Percentiles rank a stretch among this genome's conserved stretches.
Evolutionary conservation across 2,113 vertebrate species (phyloP).

Genomic region (Gulo gulo): DNA sequence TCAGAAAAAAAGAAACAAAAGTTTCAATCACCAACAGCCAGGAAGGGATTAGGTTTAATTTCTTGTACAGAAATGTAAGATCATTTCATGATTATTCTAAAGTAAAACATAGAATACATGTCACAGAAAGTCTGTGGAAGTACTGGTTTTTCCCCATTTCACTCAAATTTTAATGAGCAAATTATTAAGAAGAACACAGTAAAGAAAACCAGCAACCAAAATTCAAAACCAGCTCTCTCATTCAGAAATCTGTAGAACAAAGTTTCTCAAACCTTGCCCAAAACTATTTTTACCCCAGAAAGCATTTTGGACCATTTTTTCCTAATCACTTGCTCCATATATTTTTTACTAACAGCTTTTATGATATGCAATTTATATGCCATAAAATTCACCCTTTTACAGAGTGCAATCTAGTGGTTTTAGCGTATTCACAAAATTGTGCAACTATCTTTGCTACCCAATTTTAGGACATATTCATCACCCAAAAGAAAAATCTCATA

Average conservation of each 20-base stretch:
- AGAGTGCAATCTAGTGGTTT: not conserved
- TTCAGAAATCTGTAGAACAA: not conserved
- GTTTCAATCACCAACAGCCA: not conserved
- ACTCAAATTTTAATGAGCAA: not conserved
- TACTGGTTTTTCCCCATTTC: not conserved
- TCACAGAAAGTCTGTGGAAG: not conserved
- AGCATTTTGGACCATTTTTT: not conserved
- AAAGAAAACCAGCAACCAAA: not conserved
- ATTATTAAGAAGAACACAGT: not conserved
- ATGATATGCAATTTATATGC: not conserved
- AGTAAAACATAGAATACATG: not conserved
- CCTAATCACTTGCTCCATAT: not conserved
- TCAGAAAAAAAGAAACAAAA: conserved; percentile 71
- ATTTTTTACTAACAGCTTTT: not conserved
- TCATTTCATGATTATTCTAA: not conserved
- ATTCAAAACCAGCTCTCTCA: not conserved
- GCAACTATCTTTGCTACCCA: not conserved
- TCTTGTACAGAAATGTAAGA: not conserved
- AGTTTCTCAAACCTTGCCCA: not conserved
- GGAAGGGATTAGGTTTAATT: not conserved
- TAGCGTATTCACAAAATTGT: not conserved
- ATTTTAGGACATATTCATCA: not conserved
- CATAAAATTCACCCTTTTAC: not conserved
- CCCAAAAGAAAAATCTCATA: not conserved
- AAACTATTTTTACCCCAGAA: not conserved